Evolutionary conservation across 2,888 invertebrate species (phyloP).

Genomic region (Pseudolycoriella hygida): DNA sequence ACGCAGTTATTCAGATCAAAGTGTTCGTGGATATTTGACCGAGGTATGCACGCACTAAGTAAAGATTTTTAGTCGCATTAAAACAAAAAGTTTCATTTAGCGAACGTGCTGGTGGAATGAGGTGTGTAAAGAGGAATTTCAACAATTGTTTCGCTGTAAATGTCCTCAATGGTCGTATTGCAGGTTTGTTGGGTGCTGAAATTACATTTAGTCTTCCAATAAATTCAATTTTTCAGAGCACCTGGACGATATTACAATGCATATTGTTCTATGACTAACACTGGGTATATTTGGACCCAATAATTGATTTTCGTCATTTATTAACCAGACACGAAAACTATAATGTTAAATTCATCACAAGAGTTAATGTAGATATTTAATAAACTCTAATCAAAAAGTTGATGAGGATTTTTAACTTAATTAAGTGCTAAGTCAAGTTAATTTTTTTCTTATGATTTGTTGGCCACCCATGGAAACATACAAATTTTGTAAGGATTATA

Average conservation of each 20-base stretch:
- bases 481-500: too few species aligned
- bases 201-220: too few species aligned
- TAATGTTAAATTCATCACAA: too few species aligned
- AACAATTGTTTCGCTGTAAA: slow-evolving; percentile 68
- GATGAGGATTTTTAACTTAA: too few species aligned
- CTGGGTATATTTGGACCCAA: slow-evolving; percentile 31
- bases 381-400: too few species aligned
- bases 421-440: too few species aligned
- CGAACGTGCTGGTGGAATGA: slow-evolving; percentile 90
- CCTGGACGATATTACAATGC: slow-evolving; percentile 83
- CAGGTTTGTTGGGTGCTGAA: slow-evolving; percentile 30
- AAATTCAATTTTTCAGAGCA: slow-evolving; percentile 17
- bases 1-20: slow-evolving; percentile 63
- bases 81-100: slow-evolving; percentile 31
- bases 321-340: too few species aligned
- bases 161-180: slow-evolving; percentile 82
- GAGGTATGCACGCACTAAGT: slow-evolving; percentile 37
- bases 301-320: too few species aligned
- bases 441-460: too few species aligned
- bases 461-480: too few species aligned
- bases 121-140: slow-evolving; percentile 83
- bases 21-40: slow-evolving; percentile 63
- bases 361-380: too few species aligned
- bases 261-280: slow-evolving; percentile 75
- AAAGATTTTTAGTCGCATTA: neutral